phyloP scores from a whole-genome alignment of 2,113 vertebrate species.

The Mastomys natalensis region DNA sequence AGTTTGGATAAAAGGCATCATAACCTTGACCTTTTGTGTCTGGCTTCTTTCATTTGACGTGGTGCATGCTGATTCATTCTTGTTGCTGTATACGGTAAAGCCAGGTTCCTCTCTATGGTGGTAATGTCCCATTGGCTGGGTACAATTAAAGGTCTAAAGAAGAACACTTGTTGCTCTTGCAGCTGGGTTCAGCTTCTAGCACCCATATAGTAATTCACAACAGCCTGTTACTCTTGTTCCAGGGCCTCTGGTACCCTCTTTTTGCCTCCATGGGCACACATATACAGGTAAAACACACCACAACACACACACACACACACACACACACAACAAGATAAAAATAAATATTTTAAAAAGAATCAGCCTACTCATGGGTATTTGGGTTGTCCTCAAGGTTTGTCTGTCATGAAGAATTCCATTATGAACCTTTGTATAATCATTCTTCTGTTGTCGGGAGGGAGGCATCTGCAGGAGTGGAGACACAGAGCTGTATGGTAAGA shows the following conservation, averaged over 20 bases:
- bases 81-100: too few species aligned
- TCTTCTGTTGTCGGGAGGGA: neutral
- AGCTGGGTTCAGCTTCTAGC: neutral
- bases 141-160: too few species aligned
- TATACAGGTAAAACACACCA: neutral
- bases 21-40: neutral
- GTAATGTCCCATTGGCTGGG: too few species aligned
- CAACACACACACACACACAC: too few species aligned
- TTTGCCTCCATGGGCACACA: neutral
- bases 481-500: neutral
- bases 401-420: neutral
- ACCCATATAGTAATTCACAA: neutral
- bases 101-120: neutral
- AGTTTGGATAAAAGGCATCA: accelerated
- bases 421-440: neutral
- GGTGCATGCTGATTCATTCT: neutral
- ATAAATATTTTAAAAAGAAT: neutral
- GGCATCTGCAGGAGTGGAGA: neutral
- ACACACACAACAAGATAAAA: neutral
- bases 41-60: neutral
- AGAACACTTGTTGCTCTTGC: neutral
- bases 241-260: neutral
- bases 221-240: neutral
- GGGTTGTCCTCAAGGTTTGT: neutral
- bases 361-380: too few species aligned